phyloP scores from a whole-genome alignment of 1,140 invertebrate genomes.

The Pogonomyrmex californicus region DNA sequence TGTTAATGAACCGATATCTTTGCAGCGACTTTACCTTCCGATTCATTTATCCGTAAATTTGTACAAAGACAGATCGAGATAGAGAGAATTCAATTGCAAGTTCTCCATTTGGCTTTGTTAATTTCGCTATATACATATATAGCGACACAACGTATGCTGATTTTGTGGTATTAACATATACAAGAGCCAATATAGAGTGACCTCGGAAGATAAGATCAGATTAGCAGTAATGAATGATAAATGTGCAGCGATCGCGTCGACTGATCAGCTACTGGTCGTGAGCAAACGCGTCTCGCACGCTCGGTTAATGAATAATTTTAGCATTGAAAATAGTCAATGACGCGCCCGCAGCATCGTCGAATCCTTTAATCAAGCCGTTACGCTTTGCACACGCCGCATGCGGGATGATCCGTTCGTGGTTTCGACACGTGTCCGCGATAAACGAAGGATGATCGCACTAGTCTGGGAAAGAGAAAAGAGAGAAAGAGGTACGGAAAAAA shows the following conservation, averaged over 20 bases:
- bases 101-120: background rate
- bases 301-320: conserved; percentile 46
- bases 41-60: conserved; percentile 9
- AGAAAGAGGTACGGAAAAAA: background rate
- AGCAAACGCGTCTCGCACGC: background rate
- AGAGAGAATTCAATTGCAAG: background rate
- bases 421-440: conserved; percentile 45
- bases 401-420: conserved; percentile 17
- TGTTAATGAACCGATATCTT: conserved; percentile 36
- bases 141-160: background rate
- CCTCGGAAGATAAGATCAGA: background rate
- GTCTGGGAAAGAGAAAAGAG: background rate
- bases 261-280: background rate
- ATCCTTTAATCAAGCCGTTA: conserved; percentile 48
- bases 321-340: conserved; percentile 11
- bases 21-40: background rate
- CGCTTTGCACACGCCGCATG: background rate
- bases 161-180: background rate
- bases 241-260: background rate
- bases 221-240: background rate
- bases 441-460: conserved; percentile 40
- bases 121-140: background rate
- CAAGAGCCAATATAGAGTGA: background rate
- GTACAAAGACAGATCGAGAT: background rate
- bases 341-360: background rate